phyloP scores from a whole-genome alignment of 2,888 invertebrate genomes.

The Lymantria monacha region DNA sequence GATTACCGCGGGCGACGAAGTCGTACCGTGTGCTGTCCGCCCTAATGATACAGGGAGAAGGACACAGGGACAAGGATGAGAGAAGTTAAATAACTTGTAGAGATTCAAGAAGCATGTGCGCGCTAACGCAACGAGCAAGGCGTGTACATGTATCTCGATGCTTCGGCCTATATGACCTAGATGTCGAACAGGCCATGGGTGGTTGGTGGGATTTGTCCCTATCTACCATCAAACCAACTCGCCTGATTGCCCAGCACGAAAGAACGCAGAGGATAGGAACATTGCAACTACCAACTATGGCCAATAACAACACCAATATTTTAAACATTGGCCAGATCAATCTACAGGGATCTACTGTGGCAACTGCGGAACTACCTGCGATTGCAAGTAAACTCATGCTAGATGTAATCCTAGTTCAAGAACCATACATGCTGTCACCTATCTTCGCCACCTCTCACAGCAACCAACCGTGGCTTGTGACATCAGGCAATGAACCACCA shows the following conservation, averaged over 20 bases:
- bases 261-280: conserved; percentile 16
- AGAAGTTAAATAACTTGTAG: too few relatives aligned
- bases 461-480: neutral
- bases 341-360: conserved; percentile 15
- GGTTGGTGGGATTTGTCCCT: too few relatives aligned
- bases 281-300: conserved; percentile 11
- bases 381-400: conserved; percentile 12
- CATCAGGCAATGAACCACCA: neutral
- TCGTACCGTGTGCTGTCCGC: too few relatives aligned
- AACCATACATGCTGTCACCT: conserved; percentile 19
- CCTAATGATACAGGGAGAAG: too few relatives aligned
- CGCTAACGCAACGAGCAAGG: too few relatives aligned
- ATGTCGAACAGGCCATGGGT: too few relatives aligned
- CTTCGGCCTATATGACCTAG: too few relatives aligned
- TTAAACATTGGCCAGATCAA: conserved; percentile 9
- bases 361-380: conserved; percentile 22
- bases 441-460: neutral
- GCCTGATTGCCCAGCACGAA: neutral
- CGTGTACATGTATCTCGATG: too few relatives aligned
- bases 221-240: conserved; percentile 17
- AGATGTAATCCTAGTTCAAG: conserved; percentile 30
- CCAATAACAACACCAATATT: neutral
- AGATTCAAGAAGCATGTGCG: too few relatives aligned
- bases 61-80: too few relatives aligned
- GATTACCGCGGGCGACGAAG: too few relatives aligned